phyloP scores from a whole-genome alignment of 2,888 invertebrate species.

The Acrobasis consociella region DNA sequence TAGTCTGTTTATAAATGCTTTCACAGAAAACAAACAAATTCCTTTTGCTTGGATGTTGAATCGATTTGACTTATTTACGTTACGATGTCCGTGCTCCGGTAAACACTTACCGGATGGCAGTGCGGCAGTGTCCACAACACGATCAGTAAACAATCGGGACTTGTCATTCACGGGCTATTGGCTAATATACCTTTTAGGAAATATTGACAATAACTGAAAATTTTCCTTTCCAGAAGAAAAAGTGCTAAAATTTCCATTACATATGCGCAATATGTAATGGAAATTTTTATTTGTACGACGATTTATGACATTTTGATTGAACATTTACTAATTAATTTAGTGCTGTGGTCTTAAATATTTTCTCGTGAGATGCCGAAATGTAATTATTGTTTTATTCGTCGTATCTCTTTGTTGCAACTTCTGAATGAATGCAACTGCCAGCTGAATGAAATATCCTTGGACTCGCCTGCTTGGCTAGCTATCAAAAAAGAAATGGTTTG shows the following conservation, averaged over 20 bases:
- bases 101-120: constrained; percentile 66
- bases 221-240: background rate
- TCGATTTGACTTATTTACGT: constrained; percentile 62
- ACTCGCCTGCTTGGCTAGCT: constrained; percentile 44
- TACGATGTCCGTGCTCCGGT: constrained; percentile 60
- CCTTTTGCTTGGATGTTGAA: constrained; percentile 51
- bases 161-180: constrained; percentile 38
- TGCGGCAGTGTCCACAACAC: constrained; percentile 41
- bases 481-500: constrained; percentile 48
- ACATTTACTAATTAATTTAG: background rate
- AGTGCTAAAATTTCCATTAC: background rate
- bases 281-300: background rate
- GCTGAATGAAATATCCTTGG: constrained; percentile 40
- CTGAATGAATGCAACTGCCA: constrained; percentile 42
- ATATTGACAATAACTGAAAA: background rate
- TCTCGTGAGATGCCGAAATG: constrained; percentile 42
- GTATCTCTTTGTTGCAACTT: constrained; percentile 43
- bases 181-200: background rate
- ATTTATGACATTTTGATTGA: background rate
- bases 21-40: constrained; percentile 68
- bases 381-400: constrained; percentile 42
- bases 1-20: constrained; percentile 47
- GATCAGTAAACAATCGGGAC: constrained; percentile 42
- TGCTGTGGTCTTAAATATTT: constrained; percentile 26
- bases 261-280: background rate